Conservation (phyloP, 1,140 invertebrate species). For the Macrostomum lignano region DNA sequence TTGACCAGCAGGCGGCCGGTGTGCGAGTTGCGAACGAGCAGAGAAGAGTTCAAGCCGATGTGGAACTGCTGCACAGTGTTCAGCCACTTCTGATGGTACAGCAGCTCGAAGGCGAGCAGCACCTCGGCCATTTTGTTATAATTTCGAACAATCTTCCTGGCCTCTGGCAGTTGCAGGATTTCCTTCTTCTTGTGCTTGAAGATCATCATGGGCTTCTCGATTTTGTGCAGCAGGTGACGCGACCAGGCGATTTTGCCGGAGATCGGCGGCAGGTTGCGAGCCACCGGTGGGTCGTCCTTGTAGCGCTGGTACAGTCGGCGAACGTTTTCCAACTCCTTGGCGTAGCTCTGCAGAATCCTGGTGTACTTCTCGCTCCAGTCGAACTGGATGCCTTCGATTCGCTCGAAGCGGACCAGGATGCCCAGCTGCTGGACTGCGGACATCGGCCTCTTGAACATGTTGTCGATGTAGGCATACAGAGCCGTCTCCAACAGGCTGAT, state of each 20-base stretch:
- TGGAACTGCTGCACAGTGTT: conserved; percentile 22
- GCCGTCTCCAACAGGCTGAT: conserved; percentile 29
- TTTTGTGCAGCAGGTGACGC: conserved; percentile 28
- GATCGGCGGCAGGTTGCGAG: conserved; percentile 26
- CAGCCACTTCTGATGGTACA: conserved; percentile 26
- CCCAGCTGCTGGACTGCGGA: conserved; percentile 22
- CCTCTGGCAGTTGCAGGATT: conserved; percentile 28
- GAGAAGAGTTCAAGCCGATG: conserved; percentile 19
- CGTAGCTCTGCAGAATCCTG: conserved; percentile 47
- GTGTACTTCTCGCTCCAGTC: conserved; percentile 45
- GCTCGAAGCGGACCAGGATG: conserved; percentile 24
- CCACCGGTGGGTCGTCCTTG: conserved; percentile 23
- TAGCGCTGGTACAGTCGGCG: conserved; percentile 32
- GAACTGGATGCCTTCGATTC: conserved; percentile 18
- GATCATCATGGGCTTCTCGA: conserved; percentile 32
- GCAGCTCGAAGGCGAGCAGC: conserved; percentile 28
- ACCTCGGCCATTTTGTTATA: conserved; percentile 36
- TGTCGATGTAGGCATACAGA: conserved; percentile 25
- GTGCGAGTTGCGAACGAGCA: conserved; percentile 17
- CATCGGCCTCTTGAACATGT: conserved; percentile 22
- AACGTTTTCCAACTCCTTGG: conserved; percentile 56
- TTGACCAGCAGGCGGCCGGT: conserved; percentile 24
- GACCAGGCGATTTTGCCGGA: conserved; percentile 29
- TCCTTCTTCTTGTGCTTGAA: conserved; percentile 17
- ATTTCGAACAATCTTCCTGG: conserved; percentile 30